phyloP scores from a whole-genome alignment of 1,140 invertebrate genomes.

The Coboldia fuscipes region DNA sequence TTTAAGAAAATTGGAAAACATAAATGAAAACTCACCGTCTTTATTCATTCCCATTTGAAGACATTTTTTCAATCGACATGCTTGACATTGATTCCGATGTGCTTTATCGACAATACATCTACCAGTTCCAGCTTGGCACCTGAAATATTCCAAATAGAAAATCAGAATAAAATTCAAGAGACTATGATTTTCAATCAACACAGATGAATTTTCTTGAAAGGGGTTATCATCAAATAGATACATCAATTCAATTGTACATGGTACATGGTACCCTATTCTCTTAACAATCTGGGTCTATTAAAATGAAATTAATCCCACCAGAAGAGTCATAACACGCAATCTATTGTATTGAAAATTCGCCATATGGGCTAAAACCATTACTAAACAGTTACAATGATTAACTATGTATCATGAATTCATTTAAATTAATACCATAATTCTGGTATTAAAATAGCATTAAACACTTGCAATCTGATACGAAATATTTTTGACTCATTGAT shows the following conservation, averaged over 20 bases:
- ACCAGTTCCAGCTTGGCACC: conserved; percentile 91
- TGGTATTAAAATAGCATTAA: too few relatives aligned
- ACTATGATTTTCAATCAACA: not conserved
- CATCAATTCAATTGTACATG: not conserved
- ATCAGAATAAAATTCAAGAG: too few relatives aligned
- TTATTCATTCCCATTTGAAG: conserved; percentile 99
- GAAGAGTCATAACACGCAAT: too few relatives aligned
- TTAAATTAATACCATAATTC: too few relatives aligned
- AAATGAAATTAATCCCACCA: too few relatives aligned
- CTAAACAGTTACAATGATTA: too few relatives aligned
- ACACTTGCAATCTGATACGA: too few relatives aligned
- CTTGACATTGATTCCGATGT: conserved; percentile 95
- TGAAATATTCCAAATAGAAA: conserved; percentile 29
- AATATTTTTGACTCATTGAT: too few relatives aligned
- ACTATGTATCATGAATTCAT: too few relatives aligned
- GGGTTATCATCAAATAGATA: not conserved
- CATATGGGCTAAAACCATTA: too few relatives aligned
- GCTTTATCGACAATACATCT: conserved; percentile 95
- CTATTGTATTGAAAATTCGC: too few relatives aligned
- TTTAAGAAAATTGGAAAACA: conserved; percentile 2
- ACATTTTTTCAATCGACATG: conserved; percentile 94
- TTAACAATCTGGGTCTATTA: too few relatives aligned
- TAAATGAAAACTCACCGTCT: conserved; percentile 61
- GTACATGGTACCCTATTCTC: not conserved
- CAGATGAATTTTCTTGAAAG: not conserved